Evolutionary conservation across 2,113 vertebrate species (phyloP), one percentile per base, ranked within the genome.

Genomic region (Condylura cristata): DNA sequence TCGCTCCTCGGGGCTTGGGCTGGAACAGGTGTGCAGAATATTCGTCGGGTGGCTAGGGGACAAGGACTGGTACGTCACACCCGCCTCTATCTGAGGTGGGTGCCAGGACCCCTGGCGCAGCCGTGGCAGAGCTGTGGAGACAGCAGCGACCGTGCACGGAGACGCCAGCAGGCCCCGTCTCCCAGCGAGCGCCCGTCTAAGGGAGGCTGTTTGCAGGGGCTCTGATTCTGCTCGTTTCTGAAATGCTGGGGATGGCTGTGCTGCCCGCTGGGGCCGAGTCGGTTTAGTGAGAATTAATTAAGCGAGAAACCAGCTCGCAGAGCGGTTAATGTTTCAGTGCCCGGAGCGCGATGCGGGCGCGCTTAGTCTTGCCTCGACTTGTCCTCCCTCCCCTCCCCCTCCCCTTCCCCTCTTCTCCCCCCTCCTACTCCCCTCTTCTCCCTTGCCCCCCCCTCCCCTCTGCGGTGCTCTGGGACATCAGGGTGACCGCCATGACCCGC

Each of bases 271-370:
- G 89, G 96, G 97, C 97, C 58, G 89, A 97, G 97, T 94, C 82
- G 88, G 89, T 94, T 95, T 79, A 90, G 90, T 86, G 82, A 96
- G 80, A 96, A 97, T 96, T 94, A 96, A 95, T 97, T 97, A 95
- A 89, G 95, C 78, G 34, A 90, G 88, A 71, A 93, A 94, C 94
- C 79, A 79, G 81, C 80, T 68, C 79, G 75, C 58, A 32, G 86
- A 78, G 81, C 96, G 95, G 89, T 96, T 96, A 96, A 88, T 96
- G 89, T 94, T 83, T 95, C 91, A 92, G 97, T 90, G 96, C 95
- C 71, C 90, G 75, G 96, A 86, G 92, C 92, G 37, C 30, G 91
- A 37, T 94, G 63, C 94, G 83, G 65, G 93, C 82, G 28, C 24
- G 88, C 56, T 92, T 71, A 5, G 66, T 91, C 75, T 93, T 89